These are phyloP conservation scores for Notarius lentiginosus DNA, from an alignment of 2,113 vertebrate species.

Conservation along the genomic window DNA sequence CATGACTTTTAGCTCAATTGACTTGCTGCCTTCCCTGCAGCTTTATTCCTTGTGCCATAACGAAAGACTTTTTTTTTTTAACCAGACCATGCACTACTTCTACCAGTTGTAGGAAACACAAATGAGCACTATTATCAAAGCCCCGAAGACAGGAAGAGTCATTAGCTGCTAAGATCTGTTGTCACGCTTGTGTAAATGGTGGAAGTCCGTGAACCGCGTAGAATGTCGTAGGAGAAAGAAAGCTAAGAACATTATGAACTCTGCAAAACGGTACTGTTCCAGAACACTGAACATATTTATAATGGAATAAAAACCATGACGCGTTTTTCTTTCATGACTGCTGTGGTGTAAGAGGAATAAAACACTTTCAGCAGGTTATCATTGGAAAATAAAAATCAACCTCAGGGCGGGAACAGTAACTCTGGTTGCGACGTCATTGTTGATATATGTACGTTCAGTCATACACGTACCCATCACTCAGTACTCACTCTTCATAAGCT, in stretches of 20 bases:
- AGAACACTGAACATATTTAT: no score
- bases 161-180: slow-evolving; percentile 31
- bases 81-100: neutral
- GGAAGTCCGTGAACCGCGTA: slow-evolving; percentile 4
- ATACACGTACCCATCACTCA: neutral
- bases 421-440: no score
- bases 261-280: neutral
- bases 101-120: slow-evolving; percentile 19
- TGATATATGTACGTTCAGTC: neutral
- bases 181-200: neutral
- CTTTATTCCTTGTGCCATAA: slow-evolving; percentile 25
- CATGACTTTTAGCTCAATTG: slow-evolving; percentile 51
- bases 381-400: neutral
- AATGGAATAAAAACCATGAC: no score
- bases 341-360: no score
- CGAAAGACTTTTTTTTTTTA: slow-evolving; percentile 10
- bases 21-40: slow-evolving; percentile 33
- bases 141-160: slow-evolving; percentile 27
- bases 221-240: neutral
- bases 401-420: neutral
- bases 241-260: neutral
- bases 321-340: no score
- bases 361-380: neutral
- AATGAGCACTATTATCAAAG: slow-evolving; percentile 33
- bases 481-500: slow-evolving; percentile 97